Conservation (phyloP, 2,888 invertebrate genomes). For the Parnassius glacialis region DNA sequence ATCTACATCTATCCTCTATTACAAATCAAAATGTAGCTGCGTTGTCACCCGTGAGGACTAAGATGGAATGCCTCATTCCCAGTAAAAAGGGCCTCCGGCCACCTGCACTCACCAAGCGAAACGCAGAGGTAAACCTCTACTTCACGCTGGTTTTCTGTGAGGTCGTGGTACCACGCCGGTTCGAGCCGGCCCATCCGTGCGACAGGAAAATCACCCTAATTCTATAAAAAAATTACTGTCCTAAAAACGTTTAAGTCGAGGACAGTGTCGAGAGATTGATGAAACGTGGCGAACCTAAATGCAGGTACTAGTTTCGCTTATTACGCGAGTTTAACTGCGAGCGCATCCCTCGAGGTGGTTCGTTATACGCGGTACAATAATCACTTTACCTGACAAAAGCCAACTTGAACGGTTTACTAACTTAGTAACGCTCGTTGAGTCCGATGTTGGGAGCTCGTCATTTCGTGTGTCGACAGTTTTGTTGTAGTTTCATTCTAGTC, state of each 20-base stretch:
- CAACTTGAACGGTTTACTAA: slow-evolving; percentile 27
- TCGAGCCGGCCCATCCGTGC: no score
- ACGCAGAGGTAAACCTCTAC: no score
- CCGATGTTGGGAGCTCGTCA: slow-evolving; percentile 19
- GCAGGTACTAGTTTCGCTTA: slow-evolving; percentile 31
- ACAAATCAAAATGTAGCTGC: no score
- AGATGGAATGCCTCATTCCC: no score
- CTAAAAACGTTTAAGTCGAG: no score
- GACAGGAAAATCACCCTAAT: not conserved
- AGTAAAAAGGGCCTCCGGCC: no score
- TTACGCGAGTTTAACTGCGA: slow-evolving; percentile 29
- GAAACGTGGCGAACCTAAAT: not conserved
- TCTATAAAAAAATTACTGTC: not conserved
- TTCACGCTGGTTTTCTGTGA: no score
- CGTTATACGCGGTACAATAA: slow-evolving; percentile 24
- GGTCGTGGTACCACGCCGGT: no score
- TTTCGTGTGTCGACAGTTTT: slow-evolving; percentile 18
- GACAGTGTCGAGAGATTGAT: slow-evolving; percentile 8
- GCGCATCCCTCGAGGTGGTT: slow-evolving; percentile 25
- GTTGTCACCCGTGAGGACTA: no score
- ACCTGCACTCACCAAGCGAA: no score
- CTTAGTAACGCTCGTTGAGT: slow-evolving; percentile 23
- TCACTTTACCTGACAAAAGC: slow-evolving; percentile 28
- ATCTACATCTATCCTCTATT: no score
- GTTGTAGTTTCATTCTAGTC: slow-evolving; percentile 14